phyloP scores from a whole-genome alignment of 2,113 vertebrate genomes.

The Cinclus cinclus region DNA sequence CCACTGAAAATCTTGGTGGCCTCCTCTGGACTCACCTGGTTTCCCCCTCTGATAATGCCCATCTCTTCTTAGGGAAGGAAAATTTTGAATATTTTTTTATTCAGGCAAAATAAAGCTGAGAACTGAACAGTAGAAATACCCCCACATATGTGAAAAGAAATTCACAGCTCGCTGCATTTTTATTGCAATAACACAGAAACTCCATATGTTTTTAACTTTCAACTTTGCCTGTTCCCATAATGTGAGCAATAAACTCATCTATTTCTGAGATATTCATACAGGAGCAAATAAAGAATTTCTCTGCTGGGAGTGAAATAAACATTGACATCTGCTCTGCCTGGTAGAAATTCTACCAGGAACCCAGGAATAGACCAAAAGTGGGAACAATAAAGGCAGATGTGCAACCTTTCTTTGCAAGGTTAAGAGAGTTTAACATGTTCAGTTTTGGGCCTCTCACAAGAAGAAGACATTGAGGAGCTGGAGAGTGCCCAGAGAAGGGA shows the following conservation, averaged over 20 bases:
- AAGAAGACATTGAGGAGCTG: not conserved
- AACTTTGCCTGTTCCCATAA: not conserved
- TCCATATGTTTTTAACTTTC: constrained; percentile 14
- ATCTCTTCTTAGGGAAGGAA: not conserved
- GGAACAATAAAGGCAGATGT: not conserved
- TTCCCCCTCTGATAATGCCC: not conserved
- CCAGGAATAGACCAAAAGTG: not conserved
- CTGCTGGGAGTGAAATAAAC: not conserved
- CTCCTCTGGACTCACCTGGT: not conserved
- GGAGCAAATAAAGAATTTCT: not conserved
- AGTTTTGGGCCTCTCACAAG: not conserved
- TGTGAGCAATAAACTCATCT: not conserved
- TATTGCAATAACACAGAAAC: not conserved
- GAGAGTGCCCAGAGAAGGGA: not conserved
- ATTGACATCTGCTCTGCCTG: not conserved
- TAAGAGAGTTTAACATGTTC: not conserved
- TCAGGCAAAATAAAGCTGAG: not conserved
- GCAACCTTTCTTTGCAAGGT: not conserved
- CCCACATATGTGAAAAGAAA: not conserved
- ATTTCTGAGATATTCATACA: not conserved
- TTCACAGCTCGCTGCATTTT: not conserved
- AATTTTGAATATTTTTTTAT: not conserved
- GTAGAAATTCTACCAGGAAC: not conserved
- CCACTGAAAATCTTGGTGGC: not conserved
- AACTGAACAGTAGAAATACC: constrained; percentile 21